Base-by-base conservation (phyloP, 2,888 invertebrate species). In the Zaprionus bogoriensis region DNA sequence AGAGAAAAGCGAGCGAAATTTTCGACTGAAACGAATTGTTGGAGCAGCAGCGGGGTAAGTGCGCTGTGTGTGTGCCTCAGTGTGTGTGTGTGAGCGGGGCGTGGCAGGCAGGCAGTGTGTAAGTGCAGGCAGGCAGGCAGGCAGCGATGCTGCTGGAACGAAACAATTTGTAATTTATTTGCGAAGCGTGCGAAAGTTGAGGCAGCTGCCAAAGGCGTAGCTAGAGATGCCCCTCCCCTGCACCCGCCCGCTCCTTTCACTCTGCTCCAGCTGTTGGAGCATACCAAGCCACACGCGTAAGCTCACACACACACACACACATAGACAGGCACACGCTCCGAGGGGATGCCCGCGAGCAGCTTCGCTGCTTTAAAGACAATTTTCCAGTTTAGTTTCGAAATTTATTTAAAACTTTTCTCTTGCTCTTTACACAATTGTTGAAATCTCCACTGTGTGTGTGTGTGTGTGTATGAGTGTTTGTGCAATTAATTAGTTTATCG, bases 111-210 rank as follows among this genome's bases (percentile, higher is more conserved):
- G 17, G 20, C 53, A 44, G 47, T 78, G 60, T 64, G 74, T 77
- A 55, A 65, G 73, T 64, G 75, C 68, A 63, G 67, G 77, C 80
- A 60, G 27, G 58, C 42, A 10, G 54, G 12, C 25, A 20, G 41
- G 12, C 41, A 38, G 36, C 63, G 27, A 27, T 67, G 46, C 32
- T 47, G 75, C 75, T 81, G 82, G 87, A 88, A 86, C 88, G 87
- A 88, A 88, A 87, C 88, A 88, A 88, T 87, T 88, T 88, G 87
- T 87, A 87, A 88, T 88, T 82, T 88, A 88, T 87, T 84, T 87
- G 87, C 79, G 72, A 87, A 87, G 85, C 87, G 83, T 74, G 86
- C 79, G 74, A 82, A 87, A 73, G 81, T 84, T 78, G 78, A 75
- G 74, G 73, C 73, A 84, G 77, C 81, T 84, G 84, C 84, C 81